Evolutionary conservation across 2,888 invertebrate genomes (phyloP).

Genomic region (Xanthia togata): DNA sequence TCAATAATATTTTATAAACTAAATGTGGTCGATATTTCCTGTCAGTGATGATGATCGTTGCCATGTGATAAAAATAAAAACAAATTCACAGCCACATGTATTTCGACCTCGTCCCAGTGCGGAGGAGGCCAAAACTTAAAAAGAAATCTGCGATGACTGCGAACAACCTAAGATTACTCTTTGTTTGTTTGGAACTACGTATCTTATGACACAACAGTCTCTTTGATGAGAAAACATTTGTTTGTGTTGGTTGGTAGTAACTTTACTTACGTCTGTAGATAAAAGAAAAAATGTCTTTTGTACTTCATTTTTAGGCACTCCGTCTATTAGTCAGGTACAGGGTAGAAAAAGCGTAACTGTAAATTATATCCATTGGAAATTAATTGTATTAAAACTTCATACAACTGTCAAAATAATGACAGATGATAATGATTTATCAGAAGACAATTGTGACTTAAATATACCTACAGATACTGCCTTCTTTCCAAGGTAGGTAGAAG

Average conservation of each 20-base stretch:
- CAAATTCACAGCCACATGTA: neutral
- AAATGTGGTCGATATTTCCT: too few relatives aligned
- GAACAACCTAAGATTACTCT: slow-evolving; percentile 35
- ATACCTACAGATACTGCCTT: too few relatives aligned
- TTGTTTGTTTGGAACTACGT: slow-evolving; percentile 26
- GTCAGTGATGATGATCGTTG: neutral
- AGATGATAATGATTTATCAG: too few relatives aligned
- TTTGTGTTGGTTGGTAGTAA: slow-evolving; percentile 9
- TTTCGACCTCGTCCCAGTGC: neutral
- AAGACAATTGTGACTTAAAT: neutral
- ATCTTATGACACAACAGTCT: slow-evolving; percentile 4
- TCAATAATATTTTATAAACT: too few relatives aligned
- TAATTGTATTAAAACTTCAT: neutral
- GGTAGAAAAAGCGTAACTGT: too few relatives aligned
- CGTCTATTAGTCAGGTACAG: too few relatives aligned
- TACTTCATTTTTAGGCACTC: neutral
- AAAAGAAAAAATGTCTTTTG: neutral
- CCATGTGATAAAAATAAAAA: neutral
- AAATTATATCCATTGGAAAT: too few relatives aligned
- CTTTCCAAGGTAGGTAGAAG: too few relatives aligned
- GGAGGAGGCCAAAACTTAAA: slow-evolving; percentile 9
- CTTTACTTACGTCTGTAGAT: neutral
- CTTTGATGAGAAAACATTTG: slow-evolving; percentile 28
- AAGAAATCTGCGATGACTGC: slow-evolving; percentile 14
- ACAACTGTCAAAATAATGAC: neutral